Conservation (phyloP, 2,888 invertebrate species). For the Dryococelus australis region DNA sequence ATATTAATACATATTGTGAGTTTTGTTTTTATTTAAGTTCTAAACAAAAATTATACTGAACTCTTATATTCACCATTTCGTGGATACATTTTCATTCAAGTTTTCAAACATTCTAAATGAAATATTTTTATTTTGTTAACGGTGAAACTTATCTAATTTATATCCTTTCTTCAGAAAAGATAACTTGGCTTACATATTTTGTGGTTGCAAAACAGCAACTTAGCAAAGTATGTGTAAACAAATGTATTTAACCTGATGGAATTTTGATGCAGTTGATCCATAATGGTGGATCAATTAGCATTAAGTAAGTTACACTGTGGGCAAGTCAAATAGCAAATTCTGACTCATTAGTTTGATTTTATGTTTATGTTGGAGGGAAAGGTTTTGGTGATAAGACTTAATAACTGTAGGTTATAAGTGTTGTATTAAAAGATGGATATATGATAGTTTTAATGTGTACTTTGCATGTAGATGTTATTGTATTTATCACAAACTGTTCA, state of each 20-base stretch:
- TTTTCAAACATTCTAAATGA: neutral
- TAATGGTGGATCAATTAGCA: slow-evolving; percentile 1
- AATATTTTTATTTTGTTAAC: neutral
- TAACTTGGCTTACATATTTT: neutral
- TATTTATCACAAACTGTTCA: neutral
- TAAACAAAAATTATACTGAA: no score
- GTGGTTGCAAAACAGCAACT: neutral
- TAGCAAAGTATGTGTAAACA: neutral
- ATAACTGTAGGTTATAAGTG: neutral
- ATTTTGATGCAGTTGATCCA: neutral
- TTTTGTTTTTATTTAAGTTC: no score
- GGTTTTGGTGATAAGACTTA: neutral
- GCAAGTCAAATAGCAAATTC: neutral
- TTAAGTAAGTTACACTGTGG: neutral
- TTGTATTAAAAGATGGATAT: neutral
- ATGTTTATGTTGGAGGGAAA: neutral
- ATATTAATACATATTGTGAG: no score
- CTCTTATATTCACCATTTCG: neutral
- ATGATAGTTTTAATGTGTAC: neutral
- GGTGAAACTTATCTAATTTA: neutral
- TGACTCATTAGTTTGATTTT: neutral
- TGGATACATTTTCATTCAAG: neutral
- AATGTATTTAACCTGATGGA: neutral
- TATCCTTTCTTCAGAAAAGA: neutral
- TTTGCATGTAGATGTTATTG: neutral